These are phyloP conservation scores for Spondyliosoma cantharus DNA, from an alignment of 2,797 vertebrate genomes.

Conservation along the genomic window DNA sequence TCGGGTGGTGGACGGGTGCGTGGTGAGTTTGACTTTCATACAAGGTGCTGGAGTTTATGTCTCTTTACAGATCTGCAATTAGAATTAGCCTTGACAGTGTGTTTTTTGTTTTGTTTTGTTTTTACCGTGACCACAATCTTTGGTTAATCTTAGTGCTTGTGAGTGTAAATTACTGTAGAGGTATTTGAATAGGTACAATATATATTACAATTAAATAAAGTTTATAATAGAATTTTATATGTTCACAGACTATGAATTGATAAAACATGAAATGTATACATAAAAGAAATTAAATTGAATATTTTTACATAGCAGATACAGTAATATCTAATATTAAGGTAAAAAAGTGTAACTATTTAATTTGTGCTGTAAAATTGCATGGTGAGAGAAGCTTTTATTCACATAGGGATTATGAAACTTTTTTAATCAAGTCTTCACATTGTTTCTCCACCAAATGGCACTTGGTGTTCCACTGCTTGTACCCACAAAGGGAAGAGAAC, in stretches of 20 bases:
- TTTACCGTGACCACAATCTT: background rate
- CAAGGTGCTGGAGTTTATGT: background rate
- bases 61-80: background rate
- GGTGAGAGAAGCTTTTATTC: background rate
- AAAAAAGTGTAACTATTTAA: background rate
- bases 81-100: too few relatives aligned
- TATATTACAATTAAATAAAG: background rate
- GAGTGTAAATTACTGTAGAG: background rate
- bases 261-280: background rate
- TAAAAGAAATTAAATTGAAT: background rate
- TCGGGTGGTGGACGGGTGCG: background rate
- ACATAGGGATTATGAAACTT: background rate
- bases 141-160: too few relatives aligned
- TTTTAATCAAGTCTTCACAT: background rate
- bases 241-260: background rate
- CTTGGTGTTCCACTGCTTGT: conserved; percentile 13
- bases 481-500: conserved; percentile 4
- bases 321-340: background rate
- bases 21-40: background rate
- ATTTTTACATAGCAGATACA: background rate
- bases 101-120: too few relatives aligned
- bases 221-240: background rate
- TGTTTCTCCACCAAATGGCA: conserved; percentile 17
- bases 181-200: background rate
- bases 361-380: background rate